Evolutionary conservation across 2,113 vertebrate species (phyloP), one percentile per base, ranked within the genome.

Genomic region (Bombycilla garrulus): DNA sequence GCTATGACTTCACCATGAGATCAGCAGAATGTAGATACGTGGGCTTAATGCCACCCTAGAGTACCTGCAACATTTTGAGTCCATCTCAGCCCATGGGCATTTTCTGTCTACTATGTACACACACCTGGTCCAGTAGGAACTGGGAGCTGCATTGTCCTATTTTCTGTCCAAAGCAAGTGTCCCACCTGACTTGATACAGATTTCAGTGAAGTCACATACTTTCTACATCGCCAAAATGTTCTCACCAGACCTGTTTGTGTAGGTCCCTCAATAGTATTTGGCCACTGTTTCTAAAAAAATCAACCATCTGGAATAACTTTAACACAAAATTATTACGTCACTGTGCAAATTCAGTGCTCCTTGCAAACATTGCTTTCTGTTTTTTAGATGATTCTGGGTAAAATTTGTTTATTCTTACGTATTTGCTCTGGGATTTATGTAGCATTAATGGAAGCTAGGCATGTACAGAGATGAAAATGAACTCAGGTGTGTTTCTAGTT

Each of bases 351-450:
- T 57, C 36, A 72, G 45, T 72, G 48, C 20, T 82, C 2, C 1
- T 53, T 61, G 54, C 33, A 95, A 84, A 60, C 18, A 47, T 19
- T 7, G 4, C 21, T 94, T 85, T 91, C 42, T 69, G 23, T 4
- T 87, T 85, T 81, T 82, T 48, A 65, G 72, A 50, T 89, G 11
- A 66, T 79, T 92, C 73, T 38, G 73, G 66, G 86, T 95, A 82
- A 92, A 89, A 87, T 47, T 13, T 81, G 65, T 47, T 48, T 86
- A n/a, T 91, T 91, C 36, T 92, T 73, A 72, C 11, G 26, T 77
- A 35, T 65, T 82, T 82, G 35, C n/a, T 74, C 44, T 83, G 44
- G 79, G 56, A 94, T 88, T 95, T 93, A 71, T 66, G 60, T 81
- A 53, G 42, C 38, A 33, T 76, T 97, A 91, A 60, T 93, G 42